Evolutionary conservation across 37 sponge, comb jelly and placozoan genomes (phyloP), one percentile per base, ranked within the genome.

Genomic region (Cladorhizidae sp.): DNA sequence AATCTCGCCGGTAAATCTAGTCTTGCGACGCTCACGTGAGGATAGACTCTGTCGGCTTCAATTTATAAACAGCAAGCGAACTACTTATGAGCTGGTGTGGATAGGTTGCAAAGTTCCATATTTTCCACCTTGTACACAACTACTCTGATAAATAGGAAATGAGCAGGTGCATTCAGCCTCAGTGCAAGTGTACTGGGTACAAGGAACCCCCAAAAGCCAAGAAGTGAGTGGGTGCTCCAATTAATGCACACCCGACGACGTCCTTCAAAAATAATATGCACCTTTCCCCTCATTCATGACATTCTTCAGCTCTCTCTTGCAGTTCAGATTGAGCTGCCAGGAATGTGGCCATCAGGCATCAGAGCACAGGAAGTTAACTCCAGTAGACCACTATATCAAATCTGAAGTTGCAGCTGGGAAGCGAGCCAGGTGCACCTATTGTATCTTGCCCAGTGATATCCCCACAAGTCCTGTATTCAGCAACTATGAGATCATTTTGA

Each of bases 361-460:
- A 14, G 79, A 79, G 54, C 86, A 85, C 41, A 42, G 86, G 38
- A 45, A 78, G 55, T 72, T 78, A 73, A 78, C 86, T 35, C 33
- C 62, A 21, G 40, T 78, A 20, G 86, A 85, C 29, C 59, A 36
- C 23, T 51, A 43, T 64, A 72, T 85, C 29, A 70, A 78, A 40
- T 22, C 22, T 5, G 78, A 85, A 54, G 70, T 84, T 20, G 25
- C 50, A 64, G 73, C 73, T 1, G 67, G 45, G 2, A 40, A 37
- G 29, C 26, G 72, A 25, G 29, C n/a, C 38, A 41, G 50, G 20
- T 85, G 86, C 37, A 54, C 54, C 28, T 61, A 41, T 31, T 52
- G 1, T 14, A 85, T 85, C 52, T 72, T 64, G 0, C 6, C 42
- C 14, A 37, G 38, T 23, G 79, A 85, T 0, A 36, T 85, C 17